Base-by-base conservation (phyloP, 1,140 invertebrate genomes). In the Sycophila sp. region DNA sequence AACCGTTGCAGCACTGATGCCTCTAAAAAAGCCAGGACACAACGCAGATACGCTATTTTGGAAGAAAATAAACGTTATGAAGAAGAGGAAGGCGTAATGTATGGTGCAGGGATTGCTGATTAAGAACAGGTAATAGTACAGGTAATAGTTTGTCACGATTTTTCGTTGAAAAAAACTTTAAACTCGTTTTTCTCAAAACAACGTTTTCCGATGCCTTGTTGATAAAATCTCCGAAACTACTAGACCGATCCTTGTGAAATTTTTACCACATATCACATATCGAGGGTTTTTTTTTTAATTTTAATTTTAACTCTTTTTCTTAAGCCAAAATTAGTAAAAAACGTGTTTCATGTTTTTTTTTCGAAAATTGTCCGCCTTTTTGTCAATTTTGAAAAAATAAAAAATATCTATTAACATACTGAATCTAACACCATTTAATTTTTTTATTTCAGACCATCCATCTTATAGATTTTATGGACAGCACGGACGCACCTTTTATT, bases 41-140 rank as follows among this genome's bases (percentile, higher is more conserved):
- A 40, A 51, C 15, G 15, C 32, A 70, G 24, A 34, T 2, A 65
- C 0, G 63, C 69, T 59, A 65, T 19, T 47, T 24, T 58, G 32
- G 42, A 58, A 10, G n/a, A 74, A 56, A 53, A 55, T 30, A 59
- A 49, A 51, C 32, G 24, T 34, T 55, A 34, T 40, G 60, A 74
- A 67, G 24, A 74, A 59, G 36, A 32, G 13, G 69, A 65, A 59
- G 62, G 40, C 28, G 34, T 32, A 10, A 5, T 68, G 24, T 58
- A 58, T 17, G 38, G 34, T 34, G 53, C 51, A 66, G 64, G 64
- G n/a, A 66, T 66, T 49, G 49, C 64, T 55, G 47, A 66, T 55
- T 36, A 55, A 34, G 36, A 10, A 22, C 11, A 55, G 10, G 49
- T 36, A 36, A 34, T n/a, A n/a, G n/a, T n/a, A n/a, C n/a, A n/a